phyloP scores from a whole-genome alignment of 2,888 invertebrate species.

The Heliconius charithonia region DNA sequence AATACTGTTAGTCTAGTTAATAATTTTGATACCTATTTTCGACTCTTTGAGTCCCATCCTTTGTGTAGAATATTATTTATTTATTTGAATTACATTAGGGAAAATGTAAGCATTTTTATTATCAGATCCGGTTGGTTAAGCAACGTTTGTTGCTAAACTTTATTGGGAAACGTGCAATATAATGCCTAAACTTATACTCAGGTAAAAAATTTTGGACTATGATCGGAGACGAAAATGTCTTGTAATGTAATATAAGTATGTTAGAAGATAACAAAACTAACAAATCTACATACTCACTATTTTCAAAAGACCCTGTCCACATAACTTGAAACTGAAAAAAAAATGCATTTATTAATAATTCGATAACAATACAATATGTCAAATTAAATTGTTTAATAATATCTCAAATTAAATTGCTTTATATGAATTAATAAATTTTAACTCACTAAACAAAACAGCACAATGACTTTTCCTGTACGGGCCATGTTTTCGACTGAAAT shows the following conservation, averaged over 20 bases:
- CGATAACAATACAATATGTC: neutral
- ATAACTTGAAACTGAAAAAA: slow-evolving; percentile 11
- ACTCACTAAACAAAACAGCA: neutral
- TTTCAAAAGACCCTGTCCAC: neutral
- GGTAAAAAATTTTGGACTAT: neutral
- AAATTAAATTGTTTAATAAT: neutral
- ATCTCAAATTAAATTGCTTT: too few species aligned
- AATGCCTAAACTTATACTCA: neutral
- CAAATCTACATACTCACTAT: neutral
- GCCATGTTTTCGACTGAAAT: neutral
- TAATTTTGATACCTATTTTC: neutral
- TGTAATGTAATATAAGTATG: neutral
- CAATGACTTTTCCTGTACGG: neutral
- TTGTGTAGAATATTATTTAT: neutral
- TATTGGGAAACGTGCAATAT: too few species aligned
- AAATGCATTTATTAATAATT: neutral
- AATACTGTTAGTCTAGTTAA: neutral
- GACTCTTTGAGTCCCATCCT: too few species aligned
- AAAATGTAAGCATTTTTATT: too few species aligned
- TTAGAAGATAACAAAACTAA: neutral
- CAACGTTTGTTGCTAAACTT: too few species aligned
- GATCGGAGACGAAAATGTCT: neutral
- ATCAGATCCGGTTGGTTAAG: too few species aligned
- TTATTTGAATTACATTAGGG: too few species aligned
- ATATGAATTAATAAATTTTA: neutral